Evolutionary conservation across 30 jellyfish, hydroid and myxozoan genomes (phyloP), one percentile per base, ranked within the genome.

Genomic region (Pseudorhiza aurosa): DNA sequence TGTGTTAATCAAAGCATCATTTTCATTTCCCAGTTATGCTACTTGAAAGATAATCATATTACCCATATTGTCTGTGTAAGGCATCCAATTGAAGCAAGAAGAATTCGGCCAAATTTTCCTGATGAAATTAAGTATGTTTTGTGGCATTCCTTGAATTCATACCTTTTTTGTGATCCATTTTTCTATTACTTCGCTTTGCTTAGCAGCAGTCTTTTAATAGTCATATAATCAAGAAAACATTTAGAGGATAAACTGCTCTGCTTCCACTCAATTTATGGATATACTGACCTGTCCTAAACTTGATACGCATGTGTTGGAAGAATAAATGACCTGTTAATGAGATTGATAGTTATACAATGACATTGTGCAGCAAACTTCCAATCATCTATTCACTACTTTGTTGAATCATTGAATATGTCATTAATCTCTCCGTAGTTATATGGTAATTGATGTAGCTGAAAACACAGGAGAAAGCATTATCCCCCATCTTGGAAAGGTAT

Each of bases 31-130:
- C 50, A 88, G 97, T 84, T 90, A 11, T 39, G 46, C 7, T 27
- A 63, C 42, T 75, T 90, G 50, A 82, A 65, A 60, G 78, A 65
- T 27, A 51, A 83, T 29, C 83, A 85, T 25, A 83, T 90, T 39
- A 90, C 94, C 8, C 97, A 90, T 46, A 83, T 90, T 49, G 81
- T 90, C 46, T 90, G 97, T 53, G 87, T 90, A 17, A 83, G 97
- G n/a, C 97, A 90, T 75, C 97, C 97, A 17, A 37, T 83, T 19
- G 96, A 90, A 68, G 97, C 94, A 4, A 75, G 74, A 33, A 28
- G 68, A 17, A 77, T 90, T 59, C 83, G 70, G 42, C 94, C 97
- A 65, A 90, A 90, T 70, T 82, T 90, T 47, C 93, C 97, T 0
- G 84, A 90, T 12, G 35, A 1, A 28, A 72, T 90, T 32, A 53